Base-by-base conservation (phyloP, 1,140 invertebrate species). In the Caligus rogercresseyi region DNA sequence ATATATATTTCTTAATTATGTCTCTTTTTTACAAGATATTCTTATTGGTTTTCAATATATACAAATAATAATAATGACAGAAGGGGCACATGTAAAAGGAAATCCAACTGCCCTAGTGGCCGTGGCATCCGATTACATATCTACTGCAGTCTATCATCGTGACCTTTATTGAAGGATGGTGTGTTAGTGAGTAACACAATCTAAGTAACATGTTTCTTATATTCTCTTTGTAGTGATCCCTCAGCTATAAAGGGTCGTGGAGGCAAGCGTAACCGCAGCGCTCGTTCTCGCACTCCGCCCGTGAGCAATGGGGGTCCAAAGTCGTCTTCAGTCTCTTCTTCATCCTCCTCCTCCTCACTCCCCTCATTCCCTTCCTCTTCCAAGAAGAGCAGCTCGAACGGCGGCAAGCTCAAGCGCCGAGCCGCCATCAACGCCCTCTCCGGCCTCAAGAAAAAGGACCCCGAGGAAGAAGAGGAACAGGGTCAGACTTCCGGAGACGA, bases 211-310 rank as follows among this genome's bases (percentile, higher is more conserved):
- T 53, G 21, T 53, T 20, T 20, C 21, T 53, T 20, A 16, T 53
- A 19, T 53, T 53, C 52, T 53, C 16, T 25, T 43, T 60, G 24
- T 16, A 60, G 57, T 21, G 57, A 60, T 15, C 20, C 57, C 43
- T 25, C 26, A 26, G 18, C 57, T 14, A 11, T 26, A 14, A 26
- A 25, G n/a, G 24, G 24, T n/a, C 24, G 57, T 26, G 19, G 54
- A 56, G 24, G 57, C 15, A 25, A 31, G 21, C 15, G 26, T 18
- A 25, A 18, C 24, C 24, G 57, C n/a, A 25, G 26, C 20, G 18
- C 14, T n/a, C 23, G 57, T 31, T 60, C 57, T 31, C 57, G 57
- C 15, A 60, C 57, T 43, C 57, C 57, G 15, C 57, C 57, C 14
- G 57, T 60, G 51, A 26, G 57, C 57, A 60, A 60, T 26, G 26